Evolutionary conservation across 2,888 invertebrate species (phyloP).

Genomic region (Drosophila multiciliata): DNA sequence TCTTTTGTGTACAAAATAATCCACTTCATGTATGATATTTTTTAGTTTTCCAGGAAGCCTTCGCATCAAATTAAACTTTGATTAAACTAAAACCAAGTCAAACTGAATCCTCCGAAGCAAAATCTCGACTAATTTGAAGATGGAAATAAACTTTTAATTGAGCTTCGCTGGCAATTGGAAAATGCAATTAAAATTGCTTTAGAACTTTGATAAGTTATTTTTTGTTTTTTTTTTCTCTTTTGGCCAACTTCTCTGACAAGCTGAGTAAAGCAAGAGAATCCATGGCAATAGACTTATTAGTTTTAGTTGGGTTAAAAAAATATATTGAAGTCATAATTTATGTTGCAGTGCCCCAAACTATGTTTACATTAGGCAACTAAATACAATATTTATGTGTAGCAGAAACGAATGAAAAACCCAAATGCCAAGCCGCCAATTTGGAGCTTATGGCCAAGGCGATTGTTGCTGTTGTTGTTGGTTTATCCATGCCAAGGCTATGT

Average conservation of each 20-base stretch:
- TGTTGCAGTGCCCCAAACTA: constrained; percentile 8
- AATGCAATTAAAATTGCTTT: constrained; percentile 63
- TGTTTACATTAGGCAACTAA: constrained; percentile 38
- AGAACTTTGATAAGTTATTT: constrained; percentile 42
- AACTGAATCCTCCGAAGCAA: constrained; percentile 2
- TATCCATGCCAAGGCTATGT: constrained; percentile 68
- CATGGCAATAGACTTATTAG: constrained; percentile 11
- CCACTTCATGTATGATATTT: not conserved
- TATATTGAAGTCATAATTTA: constrained; percentile 13
- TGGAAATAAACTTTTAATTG: constrained; percentile 65
- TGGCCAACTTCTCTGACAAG: constrained; percentile 21
- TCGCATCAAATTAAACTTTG: not conserved
- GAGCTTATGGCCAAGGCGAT: constrained; percentile 60
- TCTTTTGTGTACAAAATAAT: not conserved
- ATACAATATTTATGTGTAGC: constrained; percentile 58
- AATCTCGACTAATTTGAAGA: constrained; percentile 43
- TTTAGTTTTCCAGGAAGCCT: not conserved
- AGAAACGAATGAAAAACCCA: constrained; percentile 16
- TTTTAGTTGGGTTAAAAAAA: constrained; percentile 17
- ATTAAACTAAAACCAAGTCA: constrained; percentile 10
- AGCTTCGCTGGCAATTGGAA: constrained; percentile 55
- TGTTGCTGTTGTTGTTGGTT: constrained; percentile 14
- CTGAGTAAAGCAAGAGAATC: constrained; percentile 1
- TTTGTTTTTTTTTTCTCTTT: constrained; percentile 12
- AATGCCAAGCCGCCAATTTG: constrained; percentile 49